Base-by-base conservation (phyloP, 2,888 invertebrate species). In the Phyllotreta cruciferae region DNA sequence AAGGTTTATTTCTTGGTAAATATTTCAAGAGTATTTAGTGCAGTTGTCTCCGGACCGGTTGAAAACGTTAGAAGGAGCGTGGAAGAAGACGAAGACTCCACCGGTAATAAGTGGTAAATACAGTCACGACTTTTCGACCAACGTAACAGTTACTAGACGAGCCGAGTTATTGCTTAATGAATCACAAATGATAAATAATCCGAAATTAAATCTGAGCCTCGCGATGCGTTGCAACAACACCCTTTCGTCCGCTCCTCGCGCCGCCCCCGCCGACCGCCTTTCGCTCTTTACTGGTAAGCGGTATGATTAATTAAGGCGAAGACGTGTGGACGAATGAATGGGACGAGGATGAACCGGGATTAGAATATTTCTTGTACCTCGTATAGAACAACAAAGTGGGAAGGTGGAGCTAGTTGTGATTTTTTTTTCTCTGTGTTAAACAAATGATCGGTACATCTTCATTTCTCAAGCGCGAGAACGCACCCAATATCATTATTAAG, bases 161-260 rank as follows among this genome's bases (percentile, higher is more conserved):
- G 24, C 50, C 50, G 35, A 50, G 58, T 58, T 58, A 58, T 58
- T 58, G 58, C 50, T 58, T 58, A 58, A 58, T 58, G 58, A 58
- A 58, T 58, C 58, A 58, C 58, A 58, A 58, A 58, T 58, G 58
- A 58, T 58, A 58, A 58, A 58, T 58, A 58, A 58, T 58, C 58
- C 58, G 50, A 58, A 58, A 58, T 50, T 58, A 58, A 58, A 58
- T 50, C 58, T 42, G 50, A 58, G 47, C 58, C 58, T 58, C 52
- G 52, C 41, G 58, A 41, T 50, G 58, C 41, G 37, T 11, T 37
- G 37, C 52, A 49, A 49, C 49, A 49, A 49, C 49, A 49, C 49
- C 49, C 37, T 45, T 56, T 44, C 5, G 10, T 36, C 35, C 45
- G 8, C 42, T 44, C 35, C 50, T 13, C 50, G 13, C 9, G 24